Conservation (phyloP, 2,113 vertebrate genomes). For the Ahaetulla prasina region DNA sequence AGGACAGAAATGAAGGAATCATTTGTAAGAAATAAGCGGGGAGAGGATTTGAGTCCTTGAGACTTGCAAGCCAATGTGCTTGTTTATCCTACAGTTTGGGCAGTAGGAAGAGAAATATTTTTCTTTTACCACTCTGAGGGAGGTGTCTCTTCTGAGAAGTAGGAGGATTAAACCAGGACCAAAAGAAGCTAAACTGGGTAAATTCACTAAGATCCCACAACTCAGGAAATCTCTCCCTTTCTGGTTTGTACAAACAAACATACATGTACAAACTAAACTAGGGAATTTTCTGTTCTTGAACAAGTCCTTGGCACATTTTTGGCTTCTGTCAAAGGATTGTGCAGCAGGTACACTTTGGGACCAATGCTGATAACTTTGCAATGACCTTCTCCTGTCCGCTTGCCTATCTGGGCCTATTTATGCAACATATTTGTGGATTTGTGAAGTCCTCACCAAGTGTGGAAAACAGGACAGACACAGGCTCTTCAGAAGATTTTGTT, state of each 20-base stretch:
- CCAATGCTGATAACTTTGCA: not conserved
- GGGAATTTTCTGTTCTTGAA: not conserved
- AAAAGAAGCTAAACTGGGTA: not conserved
- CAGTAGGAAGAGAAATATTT: not conserved
- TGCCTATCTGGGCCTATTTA: not conserved
- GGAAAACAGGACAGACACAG: conserved; percentile 43
- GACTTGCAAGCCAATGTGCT: not conserved
- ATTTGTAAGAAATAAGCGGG: not conserved
- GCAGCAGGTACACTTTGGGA: not conserved
- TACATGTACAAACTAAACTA: not conserved
- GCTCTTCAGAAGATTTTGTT: conserved; percentile 45
- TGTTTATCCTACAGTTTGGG: not conserved
- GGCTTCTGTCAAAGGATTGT: not conserved
- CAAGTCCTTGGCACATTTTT: not conserved
- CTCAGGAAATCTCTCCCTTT: not conserved
- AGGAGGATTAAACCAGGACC: not conserved
- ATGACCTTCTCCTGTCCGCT: not conserved
- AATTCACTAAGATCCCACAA: not conserved
- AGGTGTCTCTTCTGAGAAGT: not conserved
- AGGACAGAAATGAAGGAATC: not conserved
- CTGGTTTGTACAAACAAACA: not conserved
- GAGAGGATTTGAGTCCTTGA: not conserved
- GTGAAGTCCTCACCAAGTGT: not conserved
- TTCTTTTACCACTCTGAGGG: not conserved
- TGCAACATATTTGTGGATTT: not conserved